phyloP scores from a whole-genome alignment of 1,140 invertebrate genomes.

The Cylas formicarius region DNA sequence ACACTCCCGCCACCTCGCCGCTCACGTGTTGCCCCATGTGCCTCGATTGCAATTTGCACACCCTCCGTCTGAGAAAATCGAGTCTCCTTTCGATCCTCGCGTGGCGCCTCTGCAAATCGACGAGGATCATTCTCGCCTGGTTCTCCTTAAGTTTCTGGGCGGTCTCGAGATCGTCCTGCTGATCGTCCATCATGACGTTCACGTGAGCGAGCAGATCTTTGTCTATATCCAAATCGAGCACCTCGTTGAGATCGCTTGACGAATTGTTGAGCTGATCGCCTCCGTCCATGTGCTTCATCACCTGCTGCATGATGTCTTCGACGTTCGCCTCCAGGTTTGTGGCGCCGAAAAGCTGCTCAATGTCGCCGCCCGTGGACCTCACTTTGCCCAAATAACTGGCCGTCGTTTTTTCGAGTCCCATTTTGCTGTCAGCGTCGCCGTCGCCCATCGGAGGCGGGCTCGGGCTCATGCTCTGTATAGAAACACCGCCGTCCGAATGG shows the following conservation, averaged over 20 bases:
- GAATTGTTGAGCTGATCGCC: constrained; percentile 41
- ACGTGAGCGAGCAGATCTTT: constrained; percentile 50
- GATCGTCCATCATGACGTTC: constrained; percentile 52
- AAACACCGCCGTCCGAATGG: constrained; percentile 22
- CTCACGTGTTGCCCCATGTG: constrained; percentile 65
- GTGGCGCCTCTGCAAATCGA: constrained; percentile 47
- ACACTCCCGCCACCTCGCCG: constrained; percentile 63
- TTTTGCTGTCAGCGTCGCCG: constrained; percentile 55
- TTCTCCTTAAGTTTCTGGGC: constrained; percentile 35
- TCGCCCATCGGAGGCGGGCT: constrained; percentile 56
- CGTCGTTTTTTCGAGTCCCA: constrained; percentile 50
- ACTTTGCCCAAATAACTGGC: constrained; percentile 29
- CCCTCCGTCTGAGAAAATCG: constrained; percentile 61
- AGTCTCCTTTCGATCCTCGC: constrained; percentile 57
- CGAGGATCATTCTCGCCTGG: constrained; percentile 41
- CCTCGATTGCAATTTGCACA: constrained; percentile 67
- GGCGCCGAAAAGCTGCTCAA: constrained; percentile 48
- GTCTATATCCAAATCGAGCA: constrained; percentile 49
- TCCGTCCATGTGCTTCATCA: constrained; percentile 59
- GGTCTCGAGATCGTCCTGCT: constrained; percentile 36
- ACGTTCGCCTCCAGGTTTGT: constrained; percentile 51
- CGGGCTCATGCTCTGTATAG: constrained; percentile 40
- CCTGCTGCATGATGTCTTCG: constrained; percentile 57
- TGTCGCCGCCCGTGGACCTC: constrained; percentile 42
- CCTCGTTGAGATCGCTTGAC: constrained; percentile 43